phyloP scores from a whole-genome alignment of 1,140 invertebrate species.

The Drosophila mauritiana region DNA sequence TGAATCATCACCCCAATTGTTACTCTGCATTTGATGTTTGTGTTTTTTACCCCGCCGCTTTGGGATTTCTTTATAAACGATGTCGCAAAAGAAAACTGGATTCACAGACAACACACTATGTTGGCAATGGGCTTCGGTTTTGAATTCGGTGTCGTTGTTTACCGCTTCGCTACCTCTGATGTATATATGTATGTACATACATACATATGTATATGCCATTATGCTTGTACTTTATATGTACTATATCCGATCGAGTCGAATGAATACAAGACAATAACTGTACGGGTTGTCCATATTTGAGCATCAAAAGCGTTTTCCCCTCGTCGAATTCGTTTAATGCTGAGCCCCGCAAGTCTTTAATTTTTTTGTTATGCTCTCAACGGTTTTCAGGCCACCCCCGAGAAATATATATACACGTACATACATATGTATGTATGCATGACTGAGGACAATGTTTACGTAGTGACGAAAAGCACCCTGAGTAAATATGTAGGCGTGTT shows the following conservation, averaged over 20 bases:
- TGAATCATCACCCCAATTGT: neutral
- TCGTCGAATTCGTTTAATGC: slow-evolving; percentile 19
- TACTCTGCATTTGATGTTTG: slow-evolving; percentile 5
- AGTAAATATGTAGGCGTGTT: neutral
- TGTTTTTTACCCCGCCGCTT: slow-evolving; percentile 23
- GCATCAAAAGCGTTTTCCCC: slow-evolving; percentile 25
- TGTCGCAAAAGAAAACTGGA: slow-evolving; percentile 54
- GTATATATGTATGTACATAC: slow-evolving; percentile 6
- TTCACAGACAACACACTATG: slow-evolving; percentile 39
- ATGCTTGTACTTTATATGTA: no score
- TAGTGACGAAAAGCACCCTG: neutral
- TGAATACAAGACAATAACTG: slow-evolving; percentile 32
- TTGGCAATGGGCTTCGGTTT: slow-evolving; percentile 47
- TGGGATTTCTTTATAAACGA: slow-evolving; percentile 47
- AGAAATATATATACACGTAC: neutral
- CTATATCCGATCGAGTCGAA: slow-evolving; percentile 6
- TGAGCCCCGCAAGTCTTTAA: slow-evolving; percentile 29
- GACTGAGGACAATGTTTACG: neutral
- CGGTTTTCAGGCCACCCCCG: slow-evolving; percentile 29
- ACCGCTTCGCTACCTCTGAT: slow-evolving; percentile 28
- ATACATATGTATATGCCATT: neutral
- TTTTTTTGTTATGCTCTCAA: slow-evolving; percentile 21
- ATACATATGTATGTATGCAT: neutral
- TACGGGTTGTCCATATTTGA: slow-evolving; percentile 30
- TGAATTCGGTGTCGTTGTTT: slow-evolving; percentile 49